These are phyloP conservation scores for Pyxicephalus adspersus DNA, from an alignment of 2,113 vertebrate genomes.

Conservation along the genomic window DNA sequence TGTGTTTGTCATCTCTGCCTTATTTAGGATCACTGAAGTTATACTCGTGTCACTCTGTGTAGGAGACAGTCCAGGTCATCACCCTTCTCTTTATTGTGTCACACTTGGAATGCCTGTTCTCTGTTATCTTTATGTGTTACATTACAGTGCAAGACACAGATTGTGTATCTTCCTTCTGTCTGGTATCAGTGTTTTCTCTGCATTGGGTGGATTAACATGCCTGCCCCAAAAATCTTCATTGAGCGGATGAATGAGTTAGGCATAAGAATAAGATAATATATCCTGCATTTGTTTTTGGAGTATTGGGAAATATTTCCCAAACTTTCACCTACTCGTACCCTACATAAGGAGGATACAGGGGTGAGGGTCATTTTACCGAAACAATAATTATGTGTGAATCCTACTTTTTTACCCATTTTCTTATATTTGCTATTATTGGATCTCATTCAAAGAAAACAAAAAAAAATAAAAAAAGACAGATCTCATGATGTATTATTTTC, in stretches of 20 bases:
- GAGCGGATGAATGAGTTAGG: background rate
- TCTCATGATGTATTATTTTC: slow-evolving; percentile 52
- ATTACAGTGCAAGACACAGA: background rate
- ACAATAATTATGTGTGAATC: slow-evolving; percentile 28
- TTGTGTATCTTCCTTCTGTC: background rate
- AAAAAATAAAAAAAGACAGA: slow-evolving; percentile 8
- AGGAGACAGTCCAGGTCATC: background rate
- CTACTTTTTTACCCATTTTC: slow-evolving; percentile 21
- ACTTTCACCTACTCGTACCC: background rate
- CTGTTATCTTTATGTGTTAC: slow-evolving; percentile 3
- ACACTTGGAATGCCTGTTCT: background rate
- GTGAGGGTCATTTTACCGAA: background rate
- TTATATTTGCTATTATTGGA: slow-evolving; percentile 41
- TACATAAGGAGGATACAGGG: slow-evolving; percentile 22
- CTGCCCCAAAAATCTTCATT: background rate
- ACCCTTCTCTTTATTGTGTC: background rate
- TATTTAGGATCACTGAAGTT: slow-evolving; percentile 3
- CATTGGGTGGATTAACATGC: background rate
- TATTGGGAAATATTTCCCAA: background rate
- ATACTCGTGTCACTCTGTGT: background rate
- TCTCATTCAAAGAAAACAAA: slow-evolving; percentile 31
- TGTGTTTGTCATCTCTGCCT: slow-evolving; percentile 14
- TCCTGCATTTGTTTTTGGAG: background rate
- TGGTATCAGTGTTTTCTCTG: background rate
- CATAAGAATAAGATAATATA: too few relatives aligned